These are phyloP conservation scores for Danionella dracula DNA, from an alignment of 2,797 vertebrate species.

Conservation along the genomic window DNA sequence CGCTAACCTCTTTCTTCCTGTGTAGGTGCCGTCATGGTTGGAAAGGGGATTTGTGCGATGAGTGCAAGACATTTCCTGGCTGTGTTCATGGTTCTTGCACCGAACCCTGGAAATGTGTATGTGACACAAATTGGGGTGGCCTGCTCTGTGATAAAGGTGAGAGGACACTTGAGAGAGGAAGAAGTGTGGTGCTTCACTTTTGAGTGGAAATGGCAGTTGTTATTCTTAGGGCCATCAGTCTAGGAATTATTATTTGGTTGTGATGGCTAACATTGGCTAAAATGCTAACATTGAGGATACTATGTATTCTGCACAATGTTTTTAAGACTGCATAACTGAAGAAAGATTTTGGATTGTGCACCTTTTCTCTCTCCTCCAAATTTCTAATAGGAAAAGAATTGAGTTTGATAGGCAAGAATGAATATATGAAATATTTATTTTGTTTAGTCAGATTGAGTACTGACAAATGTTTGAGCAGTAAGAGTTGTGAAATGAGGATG, in stretches of 20 bases:
- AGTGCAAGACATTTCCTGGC: slow-evolving; percentile 74
- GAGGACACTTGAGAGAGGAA: slow-evolving; percentile 2
- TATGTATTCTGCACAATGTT: no score
- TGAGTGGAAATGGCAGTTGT: not conserved
- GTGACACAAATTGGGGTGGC: slow-evolving; percentile 81
- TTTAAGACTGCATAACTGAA: no score
- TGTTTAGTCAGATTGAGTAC: no score
- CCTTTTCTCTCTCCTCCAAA: no score
- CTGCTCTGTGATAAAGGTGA: slow-evolving; percentile 80
- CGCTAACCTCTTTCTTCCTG: not conserved
- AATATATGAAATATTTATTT: no score
- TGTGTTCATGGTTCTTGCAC: slow-evolving; percentile 74
- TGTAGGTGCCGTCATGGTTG: slow-evolving; percentile 78
- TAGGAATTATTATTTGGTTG: not conserved
- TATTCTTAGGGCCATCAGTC: not conserved
- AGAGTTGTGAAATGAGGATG: no score
- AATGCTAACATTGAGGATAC: no score
- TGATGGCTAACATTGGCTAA: no score
- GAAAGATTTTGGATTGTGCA: no score
- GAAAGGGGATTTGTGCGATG: slow-evolving; percentile 69
- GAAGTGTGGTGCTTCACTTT: not conserved
- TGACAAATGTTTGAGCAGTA: no score
- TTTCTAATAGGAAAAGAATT: no score
- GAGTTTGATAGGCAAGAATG: no score
- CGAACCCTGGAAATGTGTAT: slow-evolving; percentile 79